Evolutionary conservation across 2,888 invertebrate species (phyloP).

Genomic region (Drosophila histrio): DNA sequence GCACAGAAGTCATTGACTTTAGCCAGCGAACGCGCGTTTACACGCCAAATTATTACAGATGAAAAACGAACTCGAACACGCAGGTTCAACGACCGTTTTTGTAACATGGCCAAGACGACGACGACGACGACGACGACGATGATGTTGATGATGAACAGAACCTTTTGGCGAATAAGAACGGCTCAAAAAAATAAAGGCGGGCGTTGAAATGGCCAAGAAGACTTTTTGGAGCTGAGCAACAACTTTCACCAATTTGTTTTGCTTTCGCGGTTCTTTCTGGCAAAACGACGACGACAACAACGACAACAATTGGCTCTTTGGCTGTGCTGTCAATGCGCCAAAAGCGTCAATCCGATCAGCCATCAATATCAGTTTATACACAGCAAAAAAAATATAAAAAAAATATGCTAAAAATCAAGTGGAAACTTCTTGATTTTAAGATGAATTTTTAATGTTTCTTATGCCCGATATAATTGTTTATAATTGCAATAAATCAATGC

Average conservation of each 20-base stretch:
- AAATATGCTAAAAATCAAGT: too few relatives aligned
- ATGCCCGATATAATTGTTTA: too few relatives aligned
- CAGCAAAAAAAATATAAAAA: too few relatives aligned
- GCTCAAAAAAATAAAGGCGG: slow-evolving; percentile 54
- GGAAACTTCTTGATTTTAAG: too few relatives aligned
- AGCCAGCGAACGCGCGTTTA: slow-evolving; percentile 46
- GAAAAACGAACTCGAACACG: slow-evolving; percentile 57
- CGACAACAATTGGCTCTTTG: slow-evolving; percentile 61
- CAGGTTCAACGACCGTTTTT: slow-evolving; percentile 76
- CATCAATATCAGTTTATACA: slow-evolving; percentile 28
- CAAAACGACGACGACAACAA: slow-evolving; percentile 24
- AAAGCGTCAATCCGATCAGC: slow-evolving; percentile 60
- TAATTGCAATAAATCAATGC: too few relatives aligned
- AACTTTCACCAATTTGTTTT: slow-evolving; percentile 84
- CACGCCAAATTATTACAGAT: slow-evolving; percentile 79
- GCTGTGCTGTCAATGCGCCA: slow-evolving; percentile 61
- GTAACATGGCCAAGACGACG: slow-evolving; percentile 58
- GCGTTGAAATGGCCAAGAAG: slow-evolving; percentile 64
- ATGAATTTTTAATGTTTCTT: too few relatives aligned
- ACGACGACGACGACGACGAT: not conserved
- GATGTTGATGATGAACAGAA: slow-evolving; percentile 28
- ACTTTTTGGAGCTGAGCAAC: slow-evolving; percentile 63
- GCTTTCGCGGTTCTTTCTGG: slow-evolving; percentile 78
- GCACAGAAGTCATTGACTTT: slow-evolving; percentile 73
- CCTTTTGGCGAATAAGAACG: slow-evolving; percentile 78